phyloP scores from a whole-genome alignment of 2,113 vertebrate genomes.

The Callipepla squamata region DNA sequence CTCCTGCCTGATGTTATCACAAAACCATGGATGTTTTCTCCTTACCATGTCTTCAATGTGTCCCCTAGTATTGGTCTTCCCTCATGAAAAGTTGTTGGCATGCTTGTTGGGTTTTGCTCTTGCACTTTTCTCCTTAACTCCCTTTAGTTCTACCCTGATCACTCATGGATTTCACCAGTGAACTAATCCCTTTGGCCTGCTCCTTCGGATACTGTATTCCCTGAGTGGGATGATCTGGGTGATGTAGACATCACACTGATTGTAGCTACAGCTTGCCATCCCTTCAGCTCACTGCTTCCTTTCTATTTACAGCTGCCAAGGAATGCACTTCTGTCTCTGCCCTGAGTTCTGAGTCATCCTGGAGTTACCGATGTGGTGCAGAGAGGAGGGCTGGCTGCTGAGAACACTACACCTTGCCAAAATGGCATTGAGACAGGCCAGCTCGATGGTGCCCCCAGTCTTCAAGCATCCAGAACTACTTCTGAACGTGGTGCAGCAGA shows the following conservation, averaged over 20 bases:
- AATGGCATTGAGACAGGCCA: neutral
- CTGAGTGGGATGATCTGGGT: neutral
- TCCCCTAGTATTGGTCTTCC: accelerated
- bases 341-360: neutral
- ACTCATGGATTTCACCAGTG: neutral
- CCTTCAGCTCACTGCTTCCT: neutral
- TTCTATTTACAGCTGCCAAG: neutral
- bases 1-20: neutral
- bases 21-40: neutral
- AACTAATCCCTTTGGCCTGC: neutral
- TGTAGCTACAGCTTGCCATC: neutral
- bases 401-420: neutral
- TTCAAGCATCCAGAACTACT: neutral
- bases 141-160: neutral
- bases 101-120: neutral
- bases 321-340: neutral
- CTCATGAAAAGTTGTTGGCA: neutral
- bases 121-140: neutral
- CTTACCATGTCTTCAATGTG: accelerated
- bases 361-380: neutral
- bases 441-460: neutral
- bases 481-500: neutral
- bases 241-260: accelerated
- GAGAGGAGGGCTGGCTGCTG: neutral
- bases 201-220: neutral